Evolutionary conservation across 2,888 invertebrate genomes (phyloP), one percentile per base, ranked within the genome.

Genomic region (Disparrhopalites patrizii): DNA sequence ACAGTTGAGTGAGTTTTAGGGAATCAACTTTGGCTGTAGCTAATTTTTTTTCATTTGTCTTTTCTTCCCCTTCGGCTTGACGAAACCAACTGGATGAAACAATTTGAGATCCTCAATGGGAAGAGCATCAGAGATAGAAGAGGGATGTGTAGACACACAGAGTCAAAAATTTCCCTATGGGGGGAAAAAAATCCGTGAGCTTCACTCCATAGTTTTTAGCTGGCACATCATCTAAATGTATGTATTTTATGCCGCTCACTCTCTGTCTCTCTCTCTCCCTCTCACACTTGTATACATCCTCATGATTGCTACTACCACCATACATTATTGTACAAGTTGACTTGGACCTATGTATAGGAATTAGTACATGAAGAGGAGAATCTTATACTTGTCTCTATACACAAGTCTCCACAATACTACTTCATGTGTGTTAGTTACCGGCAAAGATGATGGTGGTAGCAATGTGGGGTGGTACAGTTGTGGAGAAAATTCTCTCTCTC

Each of bases 1-100:
- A 63, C 63, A 63, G 55, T 63, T 63, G 63, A 63, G 43, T 63
- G 63, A 43, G 43, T 43, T 62, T 38, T 31, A 38, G 38, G 58
- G 58, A 47, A 47, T 58, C 47, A 40, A 30, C 58, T 40, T 55
- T 43, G 30, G 55, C 54, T 55, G 43, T 54, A 40, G 55, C 63
- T 54, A 63, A 63, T 63, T 63, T 54, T 55, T 54, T 55, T 33
- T 38, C 38, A 52, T 50, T 27, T 51, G 36, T 61, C 51, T 51
- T 28, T 40, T 62, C 27, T 25, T 58, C 43, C 28, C 43, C 28
- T 13, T 27, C 54, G 2, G 18, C 18, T 38, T 18, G 2, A 38
- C 38, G 15, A n/a, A n/a, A n/a, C n/a, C n/a, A n/a, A n/a, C n/a
- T n/a, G n/a, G n/a, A n/a, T n/a, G n/a, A n/a, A n/a, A n/a, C n/a